phyloP scores from a whole-genome alignment of 2,888 invertebrate genomes.

The Amblyjoppa proteus region DNA sequence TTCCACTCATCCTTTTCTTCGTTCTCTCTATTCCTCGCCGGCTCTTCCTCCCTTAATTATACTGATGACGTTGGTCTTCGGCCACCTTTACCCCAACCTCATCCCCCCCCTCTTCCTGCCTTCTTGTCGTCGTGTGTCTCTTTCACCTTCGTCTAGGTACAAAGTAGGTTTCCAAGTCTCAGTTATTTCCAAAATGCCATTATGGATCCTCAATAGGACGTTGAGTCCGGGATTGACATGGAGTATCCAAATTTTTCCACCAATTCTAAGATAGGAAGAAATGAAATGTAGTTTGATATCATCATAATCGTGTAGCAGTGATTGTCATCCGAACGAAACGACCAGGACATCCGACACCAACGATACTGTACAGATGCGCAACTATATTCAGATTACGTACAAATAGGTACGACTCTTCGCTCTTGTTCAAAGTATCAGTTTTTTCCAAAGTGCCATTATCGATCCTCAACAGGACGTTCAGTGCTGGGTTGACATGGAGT shows the following conservation, averaged over 20 bases:
- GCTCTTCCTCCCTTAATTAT: conserved; percentile 79
- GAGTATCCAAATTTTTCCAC: too few species aligned
- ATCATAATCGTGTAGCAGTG: background rate
- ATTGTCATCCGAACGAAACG: background rate
- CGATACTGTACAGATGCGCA: conserved; percentile 67
- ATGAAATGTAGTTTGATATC: background rate
- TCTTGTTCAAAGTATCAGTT: too few species aligned
- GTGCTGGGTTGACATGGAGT: too few species aligned
- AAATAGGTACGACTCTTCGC: too few species aligned
- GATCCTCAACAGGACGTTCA: too few species aligned
- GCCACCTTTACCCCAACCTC: conserved; percentile 46
- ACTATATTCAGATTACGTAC: conserved; percentile 80
- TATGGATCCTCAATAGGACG: too few species aligned
- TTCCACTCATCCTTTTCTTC: conserved; percentile 62
- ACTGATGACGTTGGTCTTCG: conserved; percentile 69
- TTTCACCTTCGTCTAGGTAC: background rate
- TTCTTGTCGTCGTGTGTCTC: conserved; percentile 37
- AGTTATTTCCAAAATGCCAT: too few species aligned
- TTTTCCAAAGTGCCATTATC: too few species aligned
- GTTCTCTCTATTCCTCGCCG: conserved; percentile 62
- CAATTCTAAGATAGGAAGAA: conserved; percentile 67
- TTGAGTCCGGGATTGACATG: too few species aligned
- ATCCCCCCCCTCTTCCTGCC: conserved; percentile 15
- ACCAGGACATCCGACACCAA: conserved; percentile 59
- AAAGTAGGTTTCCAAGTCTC: too few species aligned